Evolutionary conservation across 2,113 vertebrate species (phyloP).

Genomic region (Hyla sarda): DNA sequence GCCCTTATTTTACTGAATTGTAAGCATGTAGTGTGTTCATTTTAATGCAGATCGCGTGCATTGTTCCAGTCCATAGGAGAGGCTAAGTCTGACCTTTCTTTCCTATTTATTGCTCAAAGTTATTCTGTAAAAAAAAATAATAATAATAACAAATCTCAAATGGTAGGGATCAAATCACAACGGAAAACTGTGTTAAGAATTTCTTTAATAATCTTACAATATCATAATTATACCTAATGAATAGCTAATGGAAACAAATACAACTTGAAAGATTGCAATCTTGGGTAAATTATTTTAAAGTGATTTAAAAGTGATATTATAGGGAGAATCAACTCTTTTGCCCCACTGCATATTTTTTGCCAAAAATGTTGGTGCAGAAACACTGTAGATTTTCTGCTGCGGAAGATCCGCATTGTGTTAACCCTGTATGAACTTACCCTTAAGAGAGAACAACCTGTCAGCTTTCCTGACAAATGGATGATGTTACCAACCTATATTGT

Average conservation of each 20-base stretch:
- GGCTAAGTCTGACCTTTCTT: conserved; percentile 26
- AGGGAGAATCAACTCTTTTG: too few relatives aligned
- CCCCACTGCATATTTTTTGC: too few relatives aligned
- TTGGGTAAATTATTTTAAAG: background rate
- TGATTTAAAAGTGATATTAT: too few relatives aligned
- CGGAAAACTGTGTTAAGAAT: conserved; percentile 20
- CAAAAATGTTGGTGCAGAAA: too few relatives aligned
- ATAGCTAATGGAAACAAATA: background rate
- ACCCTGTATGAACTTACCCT: too few relatives aligned
- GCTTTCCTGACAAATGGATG: too few relatives aligned
- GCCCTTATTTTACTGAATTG: conserved; percentile 36
- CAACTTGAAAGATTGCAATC: background rate
- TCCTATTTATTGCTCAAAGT: conserved; percentile 6
- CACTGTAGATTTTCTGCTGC: too few relatives aligned
- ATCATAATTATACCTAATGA: background rate
- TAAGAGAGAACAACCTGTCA: too few relatives aligned
- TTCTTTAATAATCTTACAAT: background rate
- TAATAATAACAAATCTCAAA: conserved; percentile 1
- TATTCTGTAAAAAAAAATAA: conserved; percentile 15
- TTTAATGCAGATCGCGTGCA: conserved; percentile 42
- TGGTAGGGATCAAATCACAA: conserved; percentile 21
- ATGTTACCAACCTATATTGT: too few relatives aligned
- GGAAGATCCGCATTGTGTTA: too few relatives aligned
- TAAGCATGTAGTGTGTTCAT: conserved; percentile 42
- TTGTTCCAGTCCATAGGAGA: conserved; percentile 37